Percentiles rank a stretch among this genome's conserved stretches.
Evolutionary conservation across 2,113 vertebrate genomes (phyloP).

Genomic region (Orycteropus afer): DNA sequence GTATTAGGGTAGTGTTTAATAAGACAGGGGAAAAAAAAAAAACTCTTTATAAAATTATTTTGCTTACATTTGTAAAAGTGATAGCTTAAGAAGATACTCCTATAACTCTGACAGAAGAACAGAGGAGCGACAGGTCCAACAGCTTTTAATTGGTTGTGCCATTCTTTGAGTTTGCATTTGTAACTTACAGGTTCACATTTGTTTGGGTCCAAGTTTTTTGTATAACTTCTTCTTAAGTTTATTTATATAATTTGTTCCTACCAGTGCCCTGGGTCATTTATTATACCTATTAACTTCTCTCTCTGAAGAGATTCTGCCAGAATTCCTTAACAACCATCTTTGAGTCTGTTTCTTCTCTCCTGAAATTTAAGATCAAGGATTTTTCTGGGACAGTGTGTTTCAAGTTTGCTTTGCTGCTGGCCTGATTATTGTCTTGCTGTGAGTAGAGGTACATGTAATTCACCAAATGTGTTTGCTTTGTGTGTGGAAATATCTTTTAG

Average conservation of each 20-base stretch:
- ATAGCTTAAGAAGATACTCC: constrained; percentile 70
- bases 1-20: constrained; percentile 71
- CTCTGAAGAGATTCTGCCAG: constrained; percentile 76
- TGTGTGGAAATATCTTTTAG: constrained; percentile 1
- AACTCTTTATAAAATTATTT: constrained; percentile 72
- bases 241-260: constrained; percentile 80
- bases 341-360: constrained; percentile 77
- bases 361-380: constrained; percentile 71
- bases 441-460: not conserved
- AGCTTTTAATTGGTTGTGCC: constrained; percentile 21
- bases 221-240: constrained; percentile 81
- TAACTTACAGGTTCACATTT: constrained; percentile 56
- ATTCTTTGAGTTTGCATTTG: not conserved
- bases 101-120: constrained; percentile 38
- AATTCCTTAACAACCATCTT: constrained; percentile 68
- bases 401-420: constrained; percentile 20
- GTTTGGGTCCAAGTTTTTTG: constrained; percentile 61
- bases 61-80: constrained; percentile 75
- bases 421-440: constrained; percentile 18
- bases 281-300: constrained; percentile 78
- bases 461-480: not conserved
- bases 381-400: constrained; percentile 24
- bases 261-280: constrained; percentile 80
- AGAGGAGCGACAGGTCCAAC: not conserved
- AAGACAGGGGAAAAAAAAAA: constrained; percentile 57